These are phyloP conservation scores for Plagiodera versicolora DNA, from an alignment of 2,888 invertebrate genomes.

Conservation along the genomic window DNA sequence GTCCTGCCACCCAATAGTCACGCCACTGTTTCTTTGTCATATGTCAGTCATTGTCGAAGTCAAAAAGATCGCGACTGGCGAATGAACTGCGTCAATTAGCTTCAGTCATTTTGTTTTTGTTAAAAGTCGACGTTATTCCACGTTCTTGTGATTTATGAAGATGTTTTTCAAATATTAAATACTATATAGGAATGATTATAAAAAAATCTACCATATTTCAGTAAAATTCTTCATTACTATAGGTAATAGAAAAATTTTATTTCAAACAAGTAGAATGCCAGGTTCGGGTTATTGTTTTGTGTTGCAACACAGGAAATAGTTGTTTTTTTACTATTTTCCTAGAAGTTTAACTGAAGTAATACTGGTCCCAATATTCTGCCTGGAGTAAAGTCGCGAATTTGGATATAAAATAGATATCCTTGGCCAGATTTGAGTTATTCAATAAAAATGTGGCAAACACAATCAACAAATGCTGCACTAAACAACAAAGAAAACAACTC, in stretches of 20 bases:
- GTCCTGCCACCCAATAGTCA: no score
- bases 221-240: not conserved
- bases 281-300: conserved; percentile 22
- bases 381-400: not conserved
- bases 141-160: not conserved
- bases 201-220: not conserved
- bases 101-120: no score
- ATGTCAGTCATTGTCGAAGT: no score
- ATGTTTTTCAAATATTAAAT: not conserved
- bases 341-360: not conserved
- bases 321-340: conserved; percentile 1
- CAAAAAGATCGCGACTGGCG: no score
- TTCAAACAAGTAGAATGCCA: not conserved
- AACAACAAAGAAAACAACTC: conserved; percentile 44
- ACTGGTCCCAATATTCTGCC: not conserved
- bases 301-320: conserved; percentile 13
- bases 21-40: no score
- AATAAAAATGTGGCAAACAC: conserved; percentile 31
- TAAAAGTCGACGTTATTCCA: not conserved
- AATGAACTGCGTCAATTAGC: no score
- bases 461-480: conserved; percentile 33
- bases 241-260: not conserved
- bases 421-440: not conserved
- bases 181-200: not conserved
- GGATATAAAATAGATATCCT: not conserved